phyloP scores from a whole-genome alignment of 1,140 invertebrate genomes.

The Drosophila hydei region DNA sequence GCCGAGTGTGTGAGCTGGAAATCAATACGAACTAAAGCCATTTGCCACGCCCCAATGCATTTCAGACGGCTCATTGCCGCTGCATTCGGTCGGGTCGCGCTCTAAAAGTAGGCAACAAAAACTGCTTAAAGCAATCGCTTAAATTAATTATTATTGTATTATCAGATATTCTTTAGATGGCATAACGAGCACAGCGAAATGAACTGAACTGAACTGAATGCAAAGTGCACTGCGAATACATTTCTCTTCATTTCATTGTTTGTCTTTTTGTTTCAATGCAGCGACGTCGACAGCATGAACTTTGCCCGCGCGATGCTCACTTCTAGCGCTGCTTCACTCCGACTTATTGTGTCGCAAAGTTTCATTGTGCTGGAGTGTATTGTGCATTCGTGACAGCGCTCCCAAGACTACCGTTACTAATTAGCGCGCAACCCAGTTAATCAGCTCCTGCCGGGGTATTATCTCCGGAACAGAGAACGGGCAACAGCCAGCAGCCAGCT shows the following conservation, averaged over 20 bases:
- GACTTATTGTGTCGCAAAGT: slow-evolving; percentile 56
- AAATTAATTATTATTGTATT: slow-evolving; percentile 16
- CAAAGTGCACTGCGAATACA: slow-evolving; percentile 9
- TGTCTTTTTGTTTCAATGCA: neutral
- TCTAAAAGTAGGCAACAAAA: slow-evolving; percentile 56
- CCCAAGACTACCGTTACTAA: slow-evolving; percentile 74
- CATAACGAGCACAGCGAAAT: neutral
- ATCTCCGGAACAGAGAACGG: slow-evolving; percentile 10
- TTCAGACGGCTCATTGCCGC: slow-evolving; percentile 39
- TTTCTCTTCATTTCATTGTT: neutral
- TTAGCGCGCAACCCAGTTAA: slow-evolving; percentile 79
- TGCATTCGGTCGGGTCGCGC: neutral
- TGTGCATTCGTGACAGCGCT: slow-evolving; percentile 59
- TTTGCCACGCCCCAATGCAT: slow-evolving; percentile 49
- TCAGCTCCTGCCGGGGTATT: slow-evolving; percentile 68
- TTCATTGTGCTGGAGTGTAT: slow-evolving; percentile 48
- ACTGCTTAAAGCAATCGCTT: slow-evolving; percentile 22
- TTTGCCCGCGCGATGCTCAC: slow-evolving; percentile 26
- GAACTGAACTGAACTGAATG: slow-evolving; percentile 7
- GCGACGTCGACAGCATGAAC: too few species aligned
- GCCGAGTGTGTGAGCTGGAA: slow-evolving; percentile 48
- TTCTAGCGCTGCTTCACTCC: slow-evolving; percentile 26
- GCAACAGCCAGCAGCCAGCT: neutral
- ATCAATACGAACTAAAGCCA: slow-evolving; percentile 63
- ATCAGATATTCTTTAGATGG: slow-evolving; percentile 24